Evolutionary conservation across 2,888 invertebrate genomes (phyloP).

Genomic region (Leptopilina syphax): DNA sequence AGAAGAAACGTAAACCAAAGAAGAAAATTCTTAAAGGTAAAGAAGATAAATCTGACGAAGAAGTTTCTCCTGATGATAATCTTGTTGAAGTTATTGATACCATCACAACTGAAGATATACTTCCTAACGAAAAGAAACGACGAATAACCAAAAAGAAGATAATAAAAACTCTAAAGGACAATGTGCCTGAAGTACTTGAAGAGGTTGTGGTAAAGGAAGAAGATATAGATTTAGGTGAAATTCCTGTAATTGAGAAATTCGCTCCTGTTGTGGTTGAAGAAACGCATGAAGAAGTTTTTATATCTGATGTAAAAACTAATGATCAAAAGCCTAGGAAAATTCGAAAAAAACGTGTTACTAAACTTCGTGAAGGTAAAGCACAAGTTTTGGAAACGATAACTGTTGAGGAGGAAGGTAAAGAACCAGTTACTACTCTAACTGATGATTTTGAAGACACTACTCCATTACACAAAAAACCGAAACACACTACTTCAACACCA

Average conservation of each 20-base stretch:
- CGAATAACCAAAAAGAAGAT: constrained; percentile 54
- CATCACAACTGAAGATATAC: constrained; percentile 52
- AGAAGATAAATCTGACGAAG: constrained; percentile 36
- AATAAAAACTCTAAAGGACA: constrained; percentile 40
- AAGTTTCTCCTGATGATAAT: constrained; percentile 8
- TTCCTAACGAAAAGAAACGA: constrained; percentile 53
- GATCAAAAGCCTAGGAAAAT: constrained; percentile 56
- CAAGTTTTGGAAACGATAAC: constrained; percentile 75
- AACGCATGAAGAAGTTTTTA: constrained; percentile 69
- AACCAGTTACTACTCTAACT: constrained; percentile 70
- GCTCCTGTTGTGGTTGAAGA: constrained; percentile 49
- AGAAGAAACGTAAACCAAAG: constrained; percentile 25
- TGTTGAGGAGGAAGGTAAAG: constrained; percentile 74
- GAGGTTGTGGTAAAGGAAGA: not conserved
- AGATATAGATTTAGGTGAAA: constrained; percentile 63
- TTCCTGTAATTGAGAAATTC: constrained; percentile 59
- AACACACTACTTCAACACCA: constrained; percentile 24
- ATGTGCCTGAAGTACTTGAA: not conserved
- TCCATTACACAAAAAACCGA: constrained; percentile 16
- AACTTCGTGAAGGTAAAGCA: constrained; percentile 73
- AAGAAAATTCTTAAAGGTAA: constrained; percentile 21
- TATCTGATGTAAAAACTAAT: not conserved
- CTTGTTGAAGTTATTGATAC: not conserved
- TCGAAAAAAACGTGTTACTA: constrained; percentile 73
- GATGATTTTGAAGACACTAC: constrained; percentile 32